These are phyloP conservation scores for Pseudonaja textilis DNA, from an alignment of 2,113 vertebrate species.

Conservation along the genomic window DNA sequence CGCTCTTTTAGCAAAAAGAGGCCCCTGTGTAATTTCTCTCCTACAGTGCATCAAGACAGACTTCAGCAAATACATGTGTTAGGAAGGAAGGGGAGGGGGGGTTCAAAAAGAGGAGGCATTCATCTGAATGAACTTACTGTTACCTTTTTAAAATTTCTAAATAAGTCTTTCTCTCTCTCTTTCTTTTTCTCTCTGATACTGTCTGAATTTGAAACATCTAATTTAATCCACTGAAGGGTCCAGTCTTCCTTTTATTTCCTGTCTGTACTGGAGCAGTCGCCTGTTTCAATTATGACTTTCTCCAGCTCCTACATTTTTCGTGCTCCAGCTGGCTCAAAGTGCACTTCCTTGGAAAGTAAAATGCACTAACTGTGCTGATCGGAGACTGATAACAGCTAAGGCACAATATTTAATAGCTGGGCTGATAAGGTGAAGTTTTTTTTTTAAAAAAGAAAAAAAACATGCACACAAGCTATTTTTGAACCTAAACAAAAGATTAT, in stretches of 20 bases:
- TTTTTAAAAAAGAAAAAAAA: constrained; percentile 12
- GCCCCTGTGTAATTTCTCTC: constrained; percentile 53
- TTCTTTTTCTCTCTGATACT: constrained; percentile 78
- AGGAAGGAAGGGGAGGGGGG: background rate
- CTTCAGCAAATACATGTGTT: constrained; percentile 73
- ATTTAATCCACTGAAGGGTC: constrained; percentile 93
- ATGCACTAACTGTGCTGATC: constrained; percentile 78
- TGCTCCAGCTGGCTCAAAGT: constrained; percentile 80
- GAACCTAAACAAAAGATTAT: constrained; percentile 71
- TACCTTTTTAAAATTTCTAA: constrained; percentile 78
- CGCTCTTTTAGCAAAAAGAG: constrained; percentile 51
- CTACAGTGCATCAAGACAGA: constrained; percentile 60
- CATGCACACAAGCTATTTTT: constrained; percentile 51
- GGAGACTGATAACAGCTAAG: constrained; percentile 78
- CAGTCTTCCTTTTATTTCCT: constrained; percentile 97
- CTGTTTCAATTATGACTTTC: constrained; percentile 97
- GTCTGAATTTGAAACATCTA: constrained; percentile 92
- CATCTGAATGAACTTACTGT: constrained; percentile 97
- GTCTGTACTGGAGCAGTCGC: constrained; percentile 92
- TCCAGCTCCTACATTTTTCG: constrained; percentile 77
- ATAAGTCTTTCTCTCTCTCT: constrained; percentile 79
- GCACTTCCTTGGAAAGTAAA: constrained; percentile 83
- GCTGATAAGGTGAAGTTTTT: constrained; percentile 70
- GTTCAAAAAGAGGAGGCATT: constrained; percentile 50
- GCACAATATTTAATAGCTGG: constrained; percentile 78